Evolutionary conservation across 2,113 vertebrate genomes (phyloP), one percentile per base, ranked within the genome.

Genomic region (Connochaetes taurinus): DNA sequence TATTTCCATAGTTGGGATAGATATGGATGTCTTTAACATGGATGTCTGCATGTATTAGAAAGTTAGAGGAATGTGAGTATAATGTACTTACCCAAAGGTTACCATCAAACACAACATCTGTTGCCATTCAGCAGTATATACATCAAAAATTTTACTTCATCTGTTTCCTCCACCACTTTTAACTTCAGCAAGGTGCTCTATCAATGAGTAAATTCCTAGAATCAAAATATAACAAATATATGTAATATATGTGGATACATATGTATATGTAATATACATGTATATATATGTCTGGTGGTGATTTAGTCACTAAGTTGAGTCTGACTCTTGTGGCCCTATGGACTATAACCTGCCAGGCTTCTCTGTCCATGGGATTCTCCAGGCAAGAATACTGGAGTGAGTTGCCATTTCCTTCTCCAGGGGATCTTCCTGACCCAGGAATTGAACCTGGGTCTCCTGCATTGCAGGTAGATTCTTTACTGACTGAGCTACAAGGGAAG

Each of bases 31-130:
- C 10, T 94, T 85, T 31, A 27, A 7, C 2, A 33, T 33, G 21
- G 11, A 36, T 31, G 31, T 6, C 11, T 50, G 4, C 12, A 17
- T 40, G 2, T 10, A 11, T 52, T 86, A 82, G 21, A 15, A 80
- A 7, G 16, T 29, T 25, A 27, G 11, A 67, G 29, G 15, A 17
- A 67, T 53, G 2, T 62, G 6, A 81, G 13, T 74, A n/a, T 47
- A 64, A 5, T 14, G 3, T 0, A 82, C 7, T 76, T 43, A 25
- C 53, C 50, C 14, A 40, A 15, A 87, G 25, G 33, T 88, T 14
- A n/a, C n/a, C 17, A 36, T 12, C 7, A 21, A 2, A 3, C 2
- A 40, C 0, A 60, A 25, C 11, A 83, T 8, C 5, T 25, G 9
- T 16, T 25, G 5, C 27, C 12, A 2, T 60, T 43, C 16, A 45